Conservation (phyloP, 2,113 vertebrate genomes). For the Orientallactaga bullata region DNA sequence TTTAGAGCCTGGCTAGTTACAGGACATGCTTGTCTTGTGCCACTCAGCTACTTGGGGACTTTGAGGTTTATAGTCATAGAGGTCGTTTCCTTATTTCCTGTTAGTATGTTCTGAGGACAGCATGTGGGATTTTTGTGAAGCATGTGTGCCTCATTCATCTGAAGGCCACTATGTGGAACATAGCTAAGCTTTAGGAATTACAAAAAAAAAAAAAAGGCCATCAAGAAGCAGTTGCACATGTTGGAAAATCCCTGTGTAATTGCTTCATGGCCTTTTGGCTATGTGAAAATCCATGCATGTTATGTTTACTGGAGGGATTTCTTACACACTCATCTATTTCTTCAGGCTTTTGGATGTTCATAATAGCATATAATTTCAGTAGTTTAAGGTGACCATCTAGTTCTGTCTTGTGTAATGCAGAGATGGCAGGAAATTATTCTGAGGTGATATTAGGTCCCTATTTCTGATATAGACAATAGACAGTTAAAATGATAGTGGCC, state of each 20-base stretch:
- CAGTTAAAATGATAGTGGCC: conserved; percentile 19
- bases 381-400: not conserved
- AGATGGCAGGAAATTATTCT: not conserved
- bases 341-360: not conserved
- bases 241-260: not conserved
- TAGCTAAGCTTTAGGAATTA: not conserved
- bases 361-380: not conserved
- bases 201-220: not conserved
- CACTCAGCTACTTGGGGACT: not conserved
- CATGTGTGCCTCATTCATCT: not conserved
- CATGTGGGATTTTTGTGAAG: not conserved
- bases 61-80: not conserved
- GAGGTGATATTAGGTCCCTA: not conserved
- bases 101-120: not conserved
- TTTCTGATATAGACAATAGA: not conserved
- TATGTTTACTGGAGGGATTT: not conserved
- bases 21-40: not conserved
- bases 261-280: not conserved
- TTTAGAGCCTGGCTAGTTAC: not conserved
- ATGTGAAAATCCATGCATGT: not conserved
- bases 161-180: not conserved
- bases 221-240: not conserved
- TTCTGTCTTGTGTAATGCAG: not conserved
- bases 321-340: not conserved
- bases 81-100: not conserved